These are phyloP conservation scores for Chaitophorus viminalis DNA, from an alignment of 2,888 invertebrate genomes.

Conservation along the genomic window DNA sequence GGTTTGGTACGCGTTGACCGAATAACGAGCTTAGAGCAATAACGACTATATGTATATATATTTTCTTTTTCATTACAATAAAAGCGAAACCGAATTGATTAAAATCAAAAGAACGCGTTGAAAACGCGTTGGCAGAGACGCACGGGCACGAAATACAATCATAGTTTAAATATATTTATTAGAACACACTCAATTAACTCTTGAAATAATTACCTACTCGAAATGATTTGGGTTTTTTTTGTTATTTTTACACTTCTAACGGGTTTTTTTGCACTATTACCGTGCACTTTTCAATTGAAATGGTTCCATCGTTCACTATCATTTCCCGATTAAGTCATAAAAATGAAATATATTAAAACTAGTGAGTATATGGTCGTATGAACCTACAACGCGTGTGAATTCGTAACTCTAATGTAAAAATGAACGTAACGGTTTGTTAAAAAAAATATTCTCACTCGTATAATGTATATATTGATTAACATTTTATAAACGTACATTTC, in stretches of 20 bases:
- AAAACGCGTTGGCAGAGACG: neutral
- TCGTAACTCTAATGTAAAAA: neutral
- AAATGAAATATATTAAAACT: no score
- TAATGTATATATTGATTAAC: neutral
- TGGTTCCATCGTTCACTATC: neutral
- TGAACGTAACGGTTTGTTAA: neutral
- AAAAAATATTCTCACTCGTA: neutral
- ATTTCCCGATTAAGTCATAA: neutral
- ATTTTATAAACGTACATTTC: neutral
- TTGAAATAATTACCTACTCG: conserved; percentile 1
- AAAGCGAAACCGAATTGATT: conserved; percentile 33
- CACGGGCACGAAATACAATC: neutral
- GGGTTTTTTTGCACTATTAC: neutral
- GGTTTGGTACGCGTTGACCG: conserved; percentile 2
- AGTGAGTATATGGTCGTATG: neutral
- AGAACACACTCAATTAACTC: neutral
- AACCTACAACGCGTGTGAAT: no score
- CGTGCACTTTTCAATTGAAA: neutral
- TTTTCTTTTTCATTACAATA: conserved; percentile 36
- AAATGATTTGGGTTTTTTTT: neutral
- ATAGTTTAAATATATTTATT: neutral
- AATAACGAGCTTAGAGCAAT: neutral
- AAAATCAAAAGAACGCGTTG: neutral
- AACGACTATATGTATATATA: neutral
- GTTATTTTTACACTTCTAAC: neutral